Conservation (phyloP, 2,113 vertebrate species). For the Chiloscyllium plagiosum region DNA sequence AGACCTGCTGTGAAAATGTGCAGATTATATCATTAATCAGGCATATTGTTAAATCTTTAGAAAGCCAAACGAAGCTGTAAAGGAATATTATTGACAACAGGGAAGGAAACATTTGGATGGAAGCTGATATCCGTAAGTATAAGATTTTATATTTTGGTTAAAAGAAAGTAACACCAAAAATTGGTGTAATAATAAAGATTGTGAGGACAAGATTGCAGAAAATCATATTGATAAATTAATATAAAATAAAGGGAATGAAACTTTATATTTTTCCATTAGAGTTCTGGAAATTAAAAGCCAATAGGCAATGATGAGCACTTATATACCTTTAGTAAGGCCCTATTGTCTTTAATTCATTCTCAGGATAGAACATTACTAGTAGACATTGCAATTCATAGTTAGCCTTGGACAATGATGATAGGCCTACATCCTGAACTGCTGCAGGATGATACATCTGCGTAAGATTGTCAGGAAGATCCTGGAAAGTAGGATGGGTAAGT, state of each 20-base stretch:
- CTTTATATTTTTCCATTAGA: background rate
- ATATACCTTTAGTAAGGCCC: background rate
- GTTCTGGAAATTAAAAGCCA: background rate
- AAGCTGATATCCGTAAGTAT: background rate
- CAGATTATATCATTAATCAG: background rate
- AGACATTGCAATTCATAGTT: background rate
- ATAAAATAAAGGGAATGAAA: background rate
- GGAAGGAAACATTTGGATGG: background rate
- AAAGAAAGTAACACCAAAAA: background rate
- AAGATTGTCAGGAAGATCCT: background rate
- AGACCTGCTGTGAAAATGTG: too few relatives aligned
- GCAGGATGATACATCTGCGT: background rate
- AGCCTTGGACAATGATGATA: background rate
- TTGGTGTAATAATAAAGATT: background rate
- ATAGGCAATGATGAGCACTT: background rate
- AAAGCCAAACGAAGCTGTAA: background rate
- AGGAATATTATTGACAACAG: background rate
- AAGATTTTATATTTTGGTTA: background rate
- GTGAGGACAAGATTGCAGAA: background rate
- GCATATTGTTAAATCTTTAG: background rate
- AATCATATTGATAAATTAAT: background rate
- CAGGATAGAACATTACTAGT: background rate
- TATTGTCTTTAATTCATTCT: background rate
- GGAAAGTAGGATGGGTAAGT: background rate
- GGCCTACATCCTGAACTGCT: background rate